These are phyloP conservation scores for Spodoptera picta DNA, from an alignment of 2,888 invertebrate species.

Conservation along the genomic window DNA sequence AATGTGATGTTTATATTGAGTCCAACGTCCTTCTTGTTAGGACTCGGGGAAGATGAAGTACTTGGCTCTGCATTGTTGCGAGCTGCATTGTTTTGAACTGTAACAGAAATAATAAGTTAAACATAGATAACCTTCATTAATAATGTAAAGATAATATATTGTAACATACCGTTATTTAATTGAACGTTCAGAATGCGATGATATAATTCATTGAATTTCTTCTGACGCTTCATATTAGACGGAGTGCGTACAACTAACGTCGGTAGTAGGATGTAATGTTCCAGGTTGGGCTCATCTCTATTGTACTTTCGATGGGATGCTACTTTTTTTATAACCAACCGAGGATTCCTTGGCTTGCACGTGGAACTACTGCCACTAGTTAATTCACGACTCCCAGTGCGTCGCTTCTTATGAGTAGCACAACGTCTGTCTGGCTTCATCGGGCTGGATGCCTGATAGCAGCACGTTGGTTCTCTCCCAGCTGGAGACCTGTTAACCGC, in stretches of 20 bases:
- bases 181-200: constrained; percentile 80
- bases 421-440: constrained; percentile 56
- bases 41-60: constrained; percentile 20
- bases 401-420: constrained; percentile 34
- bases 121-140: too few relatives aligned
- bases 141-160: constrained; percentile 1
- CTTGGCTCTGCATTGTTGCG: constrained; percentile 17
- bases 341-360: constrained; percentile 68
- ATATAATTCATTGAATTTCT: constrained; percentile 83
- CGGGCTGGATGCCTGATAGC: constrained; percentile 72
- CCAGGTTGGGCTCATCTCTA: constrained; percentile 76
- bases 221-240: constrained; percentile 82
- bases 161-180: constrained; percentile 68
- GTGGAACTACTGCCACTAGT: constrained; percentile 72
- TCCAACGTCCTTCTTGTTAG: constrained; percentile 73
- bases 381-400: constrained; percentile 51
- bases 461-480: constrained; percentile 74
- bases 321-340: constrained; percentile 77
- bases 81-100: constrained; percentile 59
- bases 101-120: constrained; percentile 40
- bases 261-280: constrained; percentile 81
- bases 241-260: constrained; percentile 82
- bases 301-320: constrained; percentile 66
- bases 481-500: constrained; percentile 60
- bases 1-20: constrained; percentile 76